phyloP scores from a whole-genome alignment of 2,888 invertebrate species.

The Mythimna vitellina region DNA sequence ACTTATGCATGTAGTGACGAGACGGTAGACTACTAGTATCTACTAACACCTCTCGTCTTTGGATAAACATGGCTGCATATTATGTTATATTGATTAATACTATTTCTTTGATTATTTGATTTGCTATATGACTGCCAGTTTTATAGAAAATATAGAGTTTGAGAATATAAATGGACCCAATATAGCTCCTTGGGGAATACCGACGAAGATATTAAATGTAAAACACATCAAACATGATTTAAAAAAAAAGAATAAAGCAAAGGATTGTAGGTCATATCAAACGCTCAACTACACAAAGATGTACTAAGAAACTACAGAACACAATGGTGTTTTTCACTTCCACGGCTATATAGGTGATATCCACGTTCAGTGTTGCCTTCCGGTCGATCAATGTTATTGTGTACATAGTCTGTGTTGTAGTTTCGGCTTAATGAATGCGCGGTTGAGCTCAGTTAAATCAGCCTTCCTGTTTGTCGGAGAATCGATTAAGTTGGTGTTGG shows the following conservation, averaged over 20 bases:
- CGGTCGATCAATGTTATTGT: constrained; percentile 48
- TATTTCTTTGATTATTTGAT: not conserved
- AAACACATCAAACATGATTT: not conserved
- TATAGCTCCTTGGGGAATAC: constrained; percentile 15
- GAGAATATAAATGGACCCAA: constrained; percentile 19
- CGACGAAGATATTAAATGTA: not conserved
- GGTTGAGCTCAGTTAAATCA: constrained; percentile 47
- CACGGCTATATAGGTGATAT: constrained; percentile 43
- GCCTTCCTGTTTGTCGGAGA: constrained; percentile 42
- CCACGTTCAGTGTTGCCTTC: constrained; percentile 40
- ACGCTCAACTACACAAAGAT: not conserved
- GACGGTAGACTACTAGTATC: too few relatives aligned
- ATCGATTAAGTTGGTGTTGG: constrained; percentile 36
- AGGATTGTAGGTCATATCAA: not conserved
- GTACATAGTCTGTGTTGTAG: constrained; percentile 40
- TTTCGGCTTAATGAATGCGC: constrained; percentile 51
- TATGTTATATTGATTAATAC: not conserved
- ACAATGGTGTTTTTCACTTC: constrained; percentile 36
- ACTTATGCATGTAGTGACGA: too few relatives aligned
- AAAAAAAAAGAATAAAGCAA: not conserved
- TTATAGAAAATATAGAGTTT: not conserved
- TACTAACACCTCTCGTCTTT: not conserved
- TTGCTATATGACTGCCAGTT: not conserved
- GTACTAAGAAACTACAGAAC: constrained; percentile 7
- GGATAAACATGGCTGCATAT: not conserved